Percentiles rank a stretch among this genome's conserved stretches.
phyloP scores from a whole-genome alignment of 2,797 vertebrate genomes.

The Apogon talboti region DNA sequence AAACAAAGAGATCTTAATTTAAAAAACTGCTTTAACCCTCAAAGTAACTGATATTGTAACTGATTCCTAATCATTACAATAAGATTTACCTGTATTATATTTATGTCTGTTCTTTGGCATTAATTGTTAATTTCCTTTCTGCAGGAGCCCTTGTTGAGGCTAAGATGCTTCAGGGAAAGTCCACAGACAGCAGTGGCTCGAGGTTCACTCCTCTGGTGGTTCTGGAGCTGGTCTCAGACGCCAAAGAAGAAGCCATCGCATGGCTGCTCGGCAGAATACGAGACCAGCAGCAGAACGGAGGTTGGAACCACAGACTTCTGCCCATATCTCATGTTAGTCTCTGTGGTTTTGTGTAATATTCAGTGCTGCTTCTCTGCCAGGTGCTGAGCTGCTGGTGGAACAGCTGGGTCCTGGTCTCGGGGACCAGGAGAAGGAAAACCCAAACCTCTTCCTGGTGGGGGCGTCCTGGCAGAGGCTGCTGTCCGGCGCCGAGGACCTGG shows the following conservation, averaged over 20 bases:
- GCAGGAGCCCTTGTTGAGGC: conserved; percentile 19
- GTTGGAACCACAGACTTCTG: conserved; percentile 65
- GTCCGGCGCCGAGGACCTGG: conserved; percentile 90
- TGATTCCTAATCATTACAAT: too few species aligned
- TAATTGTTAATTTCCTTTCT: neutral
- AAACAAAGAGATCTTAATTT: too few species aligned
- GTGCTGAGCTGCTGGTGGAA: conserved; percentile 89
- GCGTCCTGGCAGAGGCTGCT: conserved; percentile 87
- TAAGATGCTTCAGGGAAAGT: conserved; percentile 5
- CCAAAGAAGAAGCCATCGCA: conserved; percentile 87
- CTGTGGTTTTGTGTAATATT: accelerated
- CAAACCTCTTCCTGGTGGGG: conserved; percentile 91
- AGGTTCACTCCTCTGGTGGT: conserved; percentile 90
- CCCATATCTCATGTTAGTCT: neutral
- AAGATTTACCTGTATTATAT: too few species aligned
- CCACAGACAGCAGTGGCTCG: conserved; percentile 65
- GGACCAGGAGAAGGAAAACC: conserved; percentile 79
- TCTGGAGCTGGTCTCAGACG: conserved; percentile 88
- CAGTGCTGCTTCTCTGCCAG: conserved; percentile 69
- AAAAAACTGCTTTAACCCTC: too few species aligned
- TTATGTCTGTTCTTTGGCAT: neutral
- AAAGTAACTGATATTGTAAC: too few species aligned
- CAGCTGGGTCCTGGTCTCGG: conserved; percentile 78
- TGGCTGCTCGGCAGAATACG: conserved; percentile 91
- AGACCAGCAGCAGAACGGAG: conserved; percentile 89